phyloP scores from a whole-genome alignment of 2,113 vertebrate genomes.

The Trinectes maculatus region DNA sequence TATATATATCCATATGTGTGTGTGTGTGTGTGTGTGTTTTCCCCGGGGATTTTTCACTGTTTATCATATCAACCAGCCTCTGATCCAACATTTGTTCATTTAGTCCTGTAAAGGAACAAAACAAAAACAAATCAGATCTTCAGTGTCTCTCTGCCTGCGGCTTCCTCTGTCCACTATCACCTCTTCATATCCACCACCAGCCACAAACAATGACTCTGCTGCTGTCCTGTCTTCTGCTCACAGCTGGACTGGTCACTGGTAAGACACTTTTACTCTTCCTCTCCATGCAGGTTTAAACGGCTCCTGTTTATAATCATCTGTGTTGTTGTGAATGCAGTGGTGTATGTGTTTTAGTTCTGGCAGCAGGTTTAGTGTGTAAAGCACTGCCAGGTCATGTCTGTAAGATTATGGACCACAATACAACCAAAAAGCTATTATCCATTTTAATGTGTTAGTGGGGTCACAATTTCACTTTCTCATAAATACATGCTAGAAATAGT shows the following conservation, averaged over 20 bases:
- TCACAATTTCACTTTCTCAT: background rate
- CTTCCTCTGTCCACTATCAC: background rate
- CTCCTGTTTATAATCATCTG: background rate
- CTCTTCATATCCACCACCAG: constrained; percentile 8
- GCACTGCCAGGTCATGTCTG: background rate
- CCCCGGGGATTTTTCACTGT: background rate
- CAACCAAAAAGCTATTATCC: background rate
- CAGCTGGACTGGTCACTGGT: constrained; percentile 58
- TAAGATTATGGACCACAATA: background rate
- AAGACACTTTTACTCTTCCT: constrained; percentile 14
- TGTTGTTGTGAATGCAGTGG: background rate
- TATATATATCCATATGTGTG: too few relatives aligned
- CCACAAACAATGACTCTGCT: constrained; percentile 53
- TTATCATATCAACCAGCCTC: background rate
- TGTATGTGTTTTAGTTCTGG: background rate
- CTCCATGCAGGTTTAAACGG: background rate
- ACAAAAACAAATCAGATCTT: background rate
- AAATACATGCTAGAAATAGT: background rate
- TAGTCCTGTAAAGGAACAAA: too few relatives aligned
- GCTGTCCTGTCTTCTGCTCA: constrained; percentile 51
- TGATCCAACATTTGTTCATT: background rate
- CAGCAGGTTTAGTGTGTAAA: background rate
- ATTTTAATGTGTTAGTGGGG: background rate
- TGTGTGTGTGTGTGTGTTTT: constrained; percentile 20
- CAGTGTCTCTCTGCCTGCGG: background rate